These are phyloP conservation scores for Nasonia vitripennis DNA, from an alignment of 1,140 invertebrate species.

Conservation along the genomic window DNA sequence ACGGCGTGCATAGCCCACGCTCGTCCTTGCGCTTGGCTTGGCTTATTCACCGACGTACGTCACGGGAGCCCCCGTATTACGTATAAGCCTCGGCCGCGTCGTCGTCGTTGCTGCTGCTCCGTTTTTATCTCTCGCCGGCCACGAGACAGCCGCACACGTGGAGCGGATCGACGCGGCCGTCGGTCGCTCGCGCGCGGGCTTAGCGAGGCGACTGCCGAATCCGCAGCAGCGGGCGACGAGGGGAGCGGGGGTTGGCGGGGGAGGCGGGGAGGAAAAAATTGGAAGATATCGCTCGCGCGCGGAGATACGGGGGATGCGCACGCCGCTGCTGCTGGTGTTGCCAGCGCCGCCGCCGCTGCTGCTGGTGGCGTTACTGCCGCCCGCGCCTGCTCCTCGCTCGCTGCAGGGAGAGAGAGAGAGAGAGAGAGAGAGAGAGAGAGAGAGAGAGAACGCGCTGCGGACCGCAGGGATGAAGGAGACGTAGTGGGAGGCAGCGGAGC, in stretches of 20 bases:
- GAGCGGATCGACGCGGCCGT: not conserved
- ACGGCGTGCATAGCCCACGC: slow-evolving; percentile 22
- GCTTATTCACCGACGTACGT: slow-evolving; percentile 25
- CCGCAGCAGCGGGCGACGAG: not conserved
- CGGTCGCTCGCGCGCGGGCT: too few relatives aligned
- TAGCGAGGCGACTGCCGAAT: not conserved
- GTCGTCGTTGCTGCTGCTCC: not conserved
- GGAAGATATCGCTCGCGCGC: not conserved
- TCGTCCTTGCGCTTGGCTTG: slow-evolving; percentile 29
- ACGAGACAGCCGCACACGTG: slow-evolving; percentile 10
- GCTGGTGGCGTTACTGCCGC: slow-evolving; percentile 37
- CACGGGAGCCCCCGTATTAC: not conserved
- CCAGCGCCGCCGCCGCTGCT: slow-evolving; percentile 16
- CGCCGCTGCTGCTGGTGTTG: slow-evolving; percentile 32
- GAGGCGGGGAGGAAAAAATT: not conserved
- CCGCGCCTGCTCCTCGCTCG: not conserved
- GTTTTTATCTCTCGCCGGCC: not conserved
- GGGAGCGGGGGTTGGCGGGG: not conserved
- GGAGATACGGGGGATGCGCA: not conserved
- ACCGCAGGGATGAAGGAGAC: slow-evolving; percentile 31
- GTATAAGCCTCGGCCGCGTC: not conserved
- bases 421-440: not conserved
- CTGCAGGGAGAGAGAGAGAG: slow-evolving; percentile 20
- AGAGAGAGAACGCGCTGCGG: slow-evolving; percentile 42
- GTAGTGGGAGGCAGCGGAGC: slow-evolving; percentile 42